Evolutionary conservation across 2,888 invertebrate species (phyloP).

Genomic region (Cantharis nigra): DNA sequence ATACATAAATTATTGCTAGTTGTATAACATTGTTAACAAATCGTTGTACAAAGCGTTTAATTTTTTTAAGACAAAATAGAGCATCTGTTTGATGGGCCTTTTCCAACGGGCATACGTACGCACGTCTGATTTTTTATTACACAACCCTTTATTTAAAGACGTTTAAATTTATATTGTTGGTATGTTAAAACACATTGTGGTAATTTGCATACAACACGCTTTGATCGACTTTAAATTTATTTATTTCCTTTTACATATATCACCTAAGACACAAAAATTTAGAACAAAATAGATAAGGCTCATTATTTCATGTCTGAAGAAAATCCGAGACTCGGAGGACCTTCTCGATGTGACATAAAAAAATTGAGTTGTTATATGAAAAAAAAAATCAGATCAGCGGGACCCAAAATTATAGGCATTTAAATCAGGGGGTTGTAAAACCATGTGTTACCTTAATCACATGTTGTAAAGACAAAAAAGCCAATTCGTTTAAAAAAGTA

Average conservation of each 20-base stretch:
- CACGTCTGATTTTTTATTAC: conserved; percentile 23
- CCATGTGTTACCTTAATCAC: conserved; percentile 36
- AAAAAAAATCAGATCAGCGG: conserved; percentile 28
- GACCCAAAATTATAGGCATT: conserved; percentile 29
- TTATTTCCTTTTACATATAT: conserved; percentile 28
- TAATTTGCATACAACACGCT: conserved; percentile 34
- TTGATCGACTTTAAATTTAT: conserved; percentile 31
- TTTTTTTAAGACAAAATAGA: background rate
- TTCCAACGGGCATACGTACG: conserved; percentile 9
- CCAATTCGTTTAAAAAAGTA: conserved; percentile 2
- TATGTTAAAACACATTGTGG: conserved; percentile 32
- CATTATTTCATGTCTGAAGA: background rate
- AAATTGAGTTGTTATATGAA: background rate
- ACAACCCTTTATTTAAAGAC: conserved; percentile 30
- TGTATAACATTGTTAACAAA: background rate
- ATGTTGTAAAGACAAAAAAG: conserved; percentile 26
- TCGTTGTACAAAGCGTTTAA: background rate
- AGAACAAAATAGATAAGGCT: conserved; percentile 3
- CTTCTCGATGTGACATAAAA: background rate
- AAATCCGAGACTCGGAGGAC: background rate
- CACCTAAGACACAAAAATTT: conserved; percentile 12
- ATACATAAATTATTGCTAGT: background rate
- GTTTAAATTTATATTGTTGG: conserved; percentile 32
- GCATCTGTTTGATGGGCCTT: conserved; percentile 30
- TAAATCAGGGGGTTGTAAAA: conserved; percentile 32